A percentile compares a stretch with the other conserved stretches of the same genome.
phyloP scores from a whole-genome alignment of 2,797 vertebrate species.

The Tangara arthus region DNA sequence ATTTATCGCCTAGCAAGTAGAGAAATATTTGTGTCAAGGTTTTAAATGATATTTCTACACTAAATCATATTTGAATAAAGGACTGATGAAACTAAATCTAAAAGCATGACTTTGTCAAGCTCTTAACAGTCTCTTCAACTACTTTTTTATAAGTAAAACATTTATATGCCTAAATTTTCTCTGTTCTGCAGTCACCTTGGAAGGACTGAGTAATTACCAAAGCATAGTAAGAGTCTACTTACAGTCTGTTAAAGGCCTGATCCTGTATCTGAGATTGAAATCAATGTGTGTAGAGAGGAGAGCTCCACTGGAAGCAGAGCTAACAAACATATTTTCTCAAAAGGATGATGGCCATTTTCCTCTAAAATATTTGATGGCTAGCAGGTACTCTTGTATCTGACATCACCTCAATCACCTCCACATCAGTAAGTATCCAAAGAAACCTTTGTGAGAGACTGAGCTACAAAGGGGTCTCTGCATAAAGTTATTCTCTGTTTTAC shows the following conservation, averaged over 20 bases:
- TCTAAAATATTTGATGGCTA: not conserved
- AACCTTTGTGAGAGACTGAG: not conserved
- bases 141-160: not conserved
- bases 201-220: not conserved
- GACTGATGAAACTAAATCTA: not conserved
- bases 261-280: not conserved
- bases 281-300: not conserved
- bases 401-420: not conserved
- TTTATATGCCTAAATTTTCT: not conserved
- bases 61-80: not conserved
- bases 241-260: not conserved
- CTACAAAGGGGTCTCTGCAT: not conserved
- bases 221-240: not conserved
- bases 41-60: not conserved
- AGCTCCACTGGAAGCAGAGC: not conserved
- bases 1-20: not conserved
- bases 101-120: not conserved
- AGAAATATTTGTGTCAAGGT: not conserved
- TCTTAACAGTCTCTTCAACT: not conserved
- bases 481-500: not conserved
- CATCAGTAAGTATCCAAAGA: not conserved
- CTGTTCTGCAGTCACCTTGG: not conserved
- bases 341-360: not conserved
- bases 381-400: not conserved
- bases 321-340: not conserved